Conservation (phyloP, 2,888 invertebrate genomes). For the Leptinotarsa rubiginosa region DNA sequence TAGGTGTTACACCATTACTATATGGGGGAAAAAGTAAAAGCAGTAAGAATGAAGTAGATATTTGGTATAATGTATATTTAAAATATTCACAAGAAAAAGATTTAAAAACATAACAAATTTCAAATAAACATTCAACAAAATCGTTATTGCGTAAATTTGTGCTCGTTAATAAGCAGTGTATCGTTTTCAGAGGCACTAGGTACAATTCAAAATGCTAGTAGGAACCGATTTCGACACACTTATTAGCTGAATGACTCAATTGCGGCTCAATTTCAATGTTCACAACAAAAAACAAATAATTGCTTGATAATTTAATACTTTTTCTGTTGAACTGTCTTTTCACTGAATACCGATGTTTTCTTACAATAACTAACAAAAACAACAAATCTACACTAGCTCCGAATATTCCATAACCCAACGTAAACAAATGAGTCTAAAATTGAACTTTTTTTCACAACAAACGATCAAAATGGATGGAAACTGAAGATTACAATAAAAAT, state of each 20-base stretch:
- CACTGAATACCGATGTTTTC: neutral
- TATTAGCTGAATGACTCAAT: neutral
- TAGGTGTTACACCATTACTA: no score
- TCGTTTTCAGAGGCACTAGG: constrained; percentile 11
- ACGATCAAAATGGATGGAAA: no score
- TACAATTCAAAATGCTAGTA: neutral
- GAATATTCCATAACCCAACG: neutral
- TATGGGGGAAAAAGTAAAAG: no score
- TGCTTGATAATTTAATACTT: constrained; percentile 4
- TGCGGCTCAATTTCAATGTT: no score
- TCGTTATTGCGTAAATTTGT: constrained; percentile 33
- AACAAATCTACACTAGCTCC: neutral
- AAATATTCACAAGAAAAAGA: constrained; percentile 36
- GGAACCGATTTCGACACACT: neutral
- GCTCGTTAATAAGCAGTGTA: constrained; percentile 35
- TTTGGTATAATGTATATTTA: constrained; percentile 34
- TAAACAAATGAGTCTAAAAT: neutral
- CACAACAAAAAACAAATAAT: neutral
- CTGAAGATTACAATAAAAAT: no score
- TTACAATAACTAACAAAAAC: neutral
- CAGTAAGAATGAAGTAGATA: neutral
- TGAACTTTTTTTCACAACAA: neutral
- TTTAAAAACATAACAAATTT: constrained; percentile 34
- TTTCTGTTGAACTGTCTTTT: constrained; percentile 3
- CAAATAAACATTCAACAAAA: constrained; percentile 17